Base-by-base conservation (phyloP, 2,888 invertebrate species). In the Nasonia oneida region DNA sequence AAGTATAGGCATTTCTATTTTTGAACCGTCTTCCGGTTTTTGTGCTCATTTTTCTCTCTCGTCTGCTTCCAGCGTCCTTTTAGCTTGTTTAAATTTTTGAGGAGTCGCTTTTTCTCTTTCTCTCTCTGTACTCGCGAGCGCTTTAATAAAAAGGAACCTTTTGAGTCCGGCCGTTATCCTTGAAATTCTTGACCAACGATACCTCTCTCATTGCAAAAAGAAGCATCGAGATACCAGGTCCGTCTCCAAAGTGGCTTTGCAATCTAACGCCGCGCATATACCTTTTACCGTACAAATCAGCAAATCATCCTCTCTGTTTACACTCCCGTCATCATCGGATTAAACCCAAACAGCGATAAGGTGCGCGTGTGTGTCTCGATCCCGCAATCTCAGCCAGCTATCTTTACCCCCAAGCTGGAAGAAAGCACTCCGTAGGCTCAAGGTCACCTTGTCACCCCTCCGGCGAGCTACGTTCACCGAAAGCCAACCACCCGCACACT, bases 401-500 rank as follows among this genome's bases (percentile, higher is more conserved):
- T 57, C n/a, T n/a, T n/a, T n/a, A 61, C 6, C 57, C 8, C 2
- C 2, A 23, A 23, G 23, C 57, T 8, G 57, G 57, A n/a, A 61
- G 57, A 61, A n/a, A 10, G 5, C 57, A 23, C 57, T 61, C n/a
- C 23, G 8, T 5, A n/a, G n/a, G n/a, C 57, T 23, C 23, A 61
- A 61, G 57, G 57, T 61, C 57, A 61, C 57, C 57, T 23, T 61
- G 57, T 8, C 57, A 61, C 57, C 57, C 57, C 57, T 61, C 57
- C n/a, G 29, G 29, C 29, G 10, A 47, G 12, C n/a, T 1, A 8
- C 57, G 57, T n/a, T 61, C 57, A n/a, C 57, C 57, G 23, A 61
- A 18, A n/a, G n/a, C 23, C 57, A 61, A 61, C n/a, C 57, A 61
- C 57, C 57, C 57, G 57, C 23, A n/a, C 57, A 61, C 47, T 8